Evolutionary conservation across 2,797 vertebrate genomes (phyloP).

Genomic region (Takifugu rubripes): DNA sequence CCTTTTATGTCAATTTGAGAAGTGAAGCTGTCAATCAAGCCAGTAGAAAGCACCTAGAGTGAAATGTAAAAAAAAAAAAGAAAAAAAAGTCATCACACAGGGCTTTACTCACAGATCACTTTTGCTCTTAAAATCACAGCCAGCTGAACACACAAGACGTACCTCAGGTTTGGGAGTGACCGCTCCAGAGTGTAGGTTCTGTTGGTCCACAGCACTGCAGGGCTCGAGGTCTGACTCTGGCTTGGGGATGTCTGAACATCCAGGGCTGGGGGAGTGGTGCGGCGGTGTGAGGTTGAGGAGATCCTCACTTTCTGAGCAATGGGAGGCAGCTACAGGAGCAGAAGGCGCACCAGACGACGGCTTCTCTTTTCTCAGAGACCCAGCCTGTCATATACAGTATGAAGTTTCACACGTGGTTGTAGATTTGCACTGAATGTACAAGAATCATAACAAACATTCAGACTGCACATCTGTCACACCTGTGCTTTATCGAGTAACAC

Average conservation of each 20-base stretch:
- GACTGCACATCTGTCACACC: conserved; percentile 33
- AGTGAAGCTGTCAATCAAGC: conserved; percentile 56
- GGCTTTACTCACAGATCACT: neutral
- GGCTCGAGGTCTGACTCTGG: conserved; percentile 43
- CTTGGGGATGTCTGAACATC: conserved; percentile 43
- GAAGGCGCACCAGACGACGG: conserved; percentile 31
- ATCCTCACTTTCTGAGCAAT: conserved; percentile 32
- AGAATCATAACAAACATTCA: neutral
- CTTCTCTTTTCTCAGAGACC: conserved; percentile 49
- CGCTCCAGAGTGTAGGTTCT: conserved; percentile 45
- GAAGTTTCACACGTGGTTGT: conserved; percentile 9
- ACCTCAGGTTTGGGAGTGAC: conserved; percentile 64
- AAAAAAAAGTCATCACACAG: neutral
- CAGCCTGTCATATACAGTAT: conserved; percentile 35
- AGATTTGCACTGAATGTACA: neutral
- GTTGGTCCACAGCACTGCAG: conserved; percentile 46
- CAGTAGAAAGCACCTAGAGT: conserved; percentile 45
- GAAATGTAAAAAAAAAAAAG: neutral
- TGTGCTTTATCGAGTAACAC: conserved; percentile 58
- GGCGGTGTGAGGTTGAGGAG: conserved; percentile 23
- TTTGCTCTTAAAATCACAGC: neutral
- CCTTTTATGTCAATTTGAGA: conserved; percentile 68
- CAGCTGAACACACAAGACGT: neutral
- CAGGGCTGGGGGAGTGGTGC: conserved; percentile 37
- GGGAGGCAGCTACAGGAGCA: conserved; percentile 17